A percentile compares a stretch with the other conserved stretches of the same genome.
Conservation (phyloP, 2,888 invertebrate species). For the Coelinius sp. region DNA sequence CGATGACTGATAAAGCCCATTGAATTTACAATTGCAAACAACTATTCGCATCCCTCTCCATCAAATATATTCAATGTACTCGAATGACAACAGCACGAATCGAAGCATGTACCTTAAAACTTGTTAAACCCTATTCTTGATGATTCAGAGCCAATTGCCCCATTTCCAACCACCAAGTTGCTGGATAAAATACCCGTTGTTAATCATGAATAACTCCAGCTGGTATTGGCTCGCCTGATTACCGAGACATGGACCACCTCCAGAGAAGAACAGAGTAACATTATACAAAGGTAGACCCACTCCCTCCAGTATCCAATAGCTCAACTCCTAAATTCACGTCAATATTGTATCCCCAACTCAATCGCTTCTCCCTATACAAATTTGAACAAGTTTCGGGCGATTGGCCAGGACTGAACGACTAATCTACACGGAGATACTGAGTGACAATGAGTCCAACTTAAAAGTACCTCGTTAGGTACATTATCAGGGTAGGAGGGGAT, state of each 20-base stretch:
- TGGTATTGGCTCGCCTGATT: conserved; percentile 47
- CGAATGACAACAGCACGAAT: neutral
- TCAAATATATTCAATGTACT: neutral
- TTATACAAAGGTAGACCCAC: too few species aligned
- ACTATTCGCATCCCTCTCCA: neutral
- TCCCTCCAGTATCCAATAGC: conserved; percentile 36
- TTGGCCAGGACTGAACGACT: conserved; percentile 39
- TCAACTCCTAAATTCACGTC: conserved; percentile 34
- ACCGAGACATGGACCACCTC: conserved; percentile 41
- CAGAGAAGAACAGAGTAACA: conserved; percentile 42
- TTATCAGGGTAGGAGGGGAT: neutral
- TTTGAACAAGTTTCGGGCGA: conserved; percentile 42
- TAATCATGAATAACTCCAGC: conserved; percentile 44
- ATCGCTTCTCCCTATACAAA: conserved; percentile 42
- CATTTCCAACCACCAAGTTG: neutral
- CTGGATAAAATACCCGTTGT: conserved; percentile 35
- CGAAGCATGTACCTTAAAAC: neutral
- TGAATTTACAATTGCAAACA: neutral
- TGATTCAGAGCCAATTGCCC: neutral
- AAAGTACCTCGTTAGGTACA: conserved; percentile 1
- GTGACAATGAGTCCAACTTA: conserved; percentile 26
- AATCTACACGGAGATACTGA: conserved; percentile 12
- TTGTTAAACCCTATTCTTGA: conserved; percentile 9
- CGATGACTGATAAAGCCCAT: conserved; percentile 5
- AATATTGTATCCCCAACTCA: conserved; percentile 45